Percentiles rank a stretch among this genome's conserved stretches.
Conservation (phyloP, 2,888 invertebrate species). For the Eustalomyia histrio region DNA sequence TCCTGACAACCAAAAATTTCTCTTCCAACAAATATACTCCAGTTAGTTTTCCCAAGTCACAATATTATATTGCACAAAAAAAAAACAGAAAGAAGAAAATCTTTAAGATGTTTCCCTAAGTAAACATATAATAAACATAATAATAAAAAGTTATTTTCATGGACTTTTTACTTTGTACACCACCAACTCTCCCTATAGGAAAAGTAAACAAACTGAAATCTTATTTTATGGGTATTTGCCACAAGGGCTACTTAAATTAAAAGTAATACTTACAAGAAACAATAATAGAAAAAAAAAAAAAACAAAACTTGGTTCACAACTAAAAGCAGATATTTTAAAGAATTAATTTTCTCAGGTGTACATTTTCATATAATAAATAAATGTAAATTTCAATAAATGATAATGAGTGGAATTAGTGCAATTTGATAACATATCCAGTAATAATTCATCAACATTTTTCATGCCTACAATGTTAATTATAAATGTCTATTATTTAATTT, state of each 20-base stretch:
- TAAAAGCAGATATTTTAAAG: neutral
- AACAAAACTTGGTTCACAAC: neutral
- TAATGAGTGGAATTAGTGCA: no score
- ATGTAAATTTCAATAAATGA: no score
- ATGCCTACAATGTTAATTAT: no score
- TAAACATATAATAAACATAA: conserved; percentile 55
- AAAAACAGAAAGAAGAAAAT: conserved; percentile 17
- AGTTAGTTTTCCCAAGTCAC: conserved; percentile 23
- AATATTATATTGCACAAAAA: conserved; percentile 3
- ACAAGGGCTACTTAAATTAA: conserved; percentile 59
- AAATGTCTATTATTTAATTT: no score
- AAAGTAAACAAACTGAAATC: conserved; percentile 17
- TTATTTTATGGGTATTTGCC: conserved; percentile 53
- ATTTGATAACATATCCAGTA: no score
- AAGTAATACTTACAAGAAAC: conserved; percentile 22
- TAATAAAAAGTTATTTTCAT: conserved; percentile 54
- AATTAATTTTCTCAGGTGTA: no score
- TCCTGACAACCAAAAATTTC: neutral
- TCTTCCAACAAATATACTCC: neutral
- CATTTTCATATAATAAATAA: no score
- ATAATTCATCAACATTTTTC: no score
- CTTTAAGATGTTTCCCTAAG: conserved; percentile 29
- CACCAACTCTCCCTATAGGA: neutral
- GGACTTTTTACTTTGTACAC: neutral
- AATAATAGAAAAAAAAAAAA: neutral